phyloP scores from a whole-genome alignment of 2,113 vertebrate species.

The Oryzias melastigma region DNA sequence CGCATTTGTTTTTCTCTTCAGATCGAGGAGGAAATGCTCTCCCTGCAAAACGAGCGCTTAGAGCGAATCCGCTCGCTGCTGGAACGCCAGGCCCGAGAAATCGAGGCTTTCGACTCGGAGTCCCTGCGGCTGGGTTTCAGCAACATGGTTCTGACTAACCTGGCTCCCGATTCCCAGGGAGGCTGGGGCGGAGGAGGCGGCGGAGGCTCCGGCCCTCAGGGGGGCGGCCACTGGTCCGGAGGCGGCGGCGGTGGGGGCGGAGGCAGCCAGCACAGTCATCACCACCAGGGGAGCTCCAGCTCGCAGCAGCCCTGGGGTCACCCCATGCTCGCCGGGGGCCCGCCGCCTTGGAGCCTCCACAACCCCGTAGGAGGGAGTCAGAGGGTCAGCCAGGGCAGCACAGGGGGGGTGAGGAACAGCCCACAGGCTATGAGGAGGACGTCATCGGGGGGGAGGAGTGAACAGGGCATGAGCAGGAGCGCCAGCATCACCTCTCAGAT shows the following conservation, averaged over 20 bases:
- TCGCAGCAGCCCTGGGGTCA: slow-evolving; percentile 93
- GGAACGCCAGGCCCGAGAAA: slow-evolving; percentile 81
- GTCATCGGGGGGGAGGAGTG: slow-evolving; percentile 92
- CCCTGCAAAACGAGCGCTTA: slow-evolving; percentile 92
- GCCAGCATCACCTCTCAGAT: slow-evolving; percentile 98
- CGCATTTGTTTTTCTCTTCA: slow-evolving; percentile 61
- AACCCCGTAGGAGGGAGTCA: slow-evolving; percentile 84
- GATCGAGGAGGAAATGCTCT: slow-evolving; percentile 98
- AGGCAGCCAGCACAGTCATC: slow-evolving; percentile 69
- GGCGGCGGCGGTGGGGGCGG: slow-evolving; percentile 66
- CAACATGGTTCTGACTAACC: slow-evolving; percentile 87
- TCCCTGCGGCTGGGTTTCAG: slow-evolving; percentile 98
- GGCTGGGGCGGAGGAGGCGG: slow-evolving; percentile 86
- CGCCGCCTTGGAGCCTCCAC: slow-evolving; percentile 94
- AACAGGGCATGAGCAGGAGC: slow-evolving; percentile 98
- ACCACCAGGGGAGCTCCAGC: slow-evolving; percentile 86
- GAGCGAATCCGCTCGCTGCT: slow-evolving; percentile 94
- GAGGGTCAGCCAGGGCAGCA: slow-evolving; percentile 79
- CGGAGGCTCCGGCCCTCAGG: slow-evolving; percentile 84
- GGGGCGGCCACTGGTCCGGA: slow-evolving; percentile 84
- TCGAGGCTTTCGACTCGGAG: slow-evolving; percentile 97
- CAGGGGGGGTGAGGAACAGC: slow-evolving; percentile 94
- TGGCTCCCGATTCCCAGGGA: slow-evolving; percentile 79
- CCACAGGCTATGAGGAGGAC: slow-evolving; percentile 94
- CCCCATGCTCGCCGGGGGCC: slow-evolving; percentile 88